phyloP scores from a whole-genome alignment of 2,888 invertebrate species.

The Leptinotarsa peninsularis region DNA sequence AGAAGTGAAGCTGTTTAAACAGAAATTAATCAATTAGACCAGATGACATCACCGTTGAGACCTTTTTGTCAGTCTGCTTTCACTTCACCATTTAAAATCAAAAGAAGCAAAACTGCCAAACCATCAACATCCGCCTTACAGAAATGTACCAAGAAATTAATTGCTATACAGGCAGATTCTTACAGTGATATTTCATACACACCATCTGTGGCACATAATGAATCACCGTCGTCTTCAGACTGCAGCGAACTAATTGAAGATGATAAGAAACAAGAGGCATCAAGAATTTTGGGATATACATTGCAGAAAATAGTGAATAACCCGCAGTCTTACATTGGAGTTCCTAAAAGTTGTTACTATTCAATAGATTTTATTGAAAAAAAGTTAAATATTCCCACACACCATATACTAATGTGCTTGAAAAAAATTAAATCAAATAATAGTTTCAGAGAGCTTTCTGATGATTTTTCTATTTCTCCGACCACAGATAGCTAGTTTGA shows the following conservation, averaged over 20 bases:
- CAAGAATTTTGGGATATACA: not conserved
- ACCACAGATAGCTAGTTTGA: slow-evolving; percentile 24
- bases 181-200: not conserved
- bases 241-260: not conserved
- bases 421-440: slow-evolving; percentile 21
- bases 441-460: slow-evolving; percentile 25
- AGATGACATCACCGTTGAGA: not conserved
- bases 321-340: not conserved
- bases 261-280: not conserved
- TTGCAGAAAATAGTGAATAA: not conserved
- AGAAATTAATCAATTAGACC: not conserved
- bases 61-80: not conserved
- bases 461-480: slow-evolving; percentile 25
- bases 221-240: not conserved
- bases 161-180: not conserved
- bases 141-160: not conserved
- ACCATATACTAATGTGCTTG: not conserved
- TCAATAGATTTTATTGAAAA: not conserved
- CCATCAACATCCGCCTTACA: not conserved
- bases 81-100: not conserved
- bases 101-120: not conserved
- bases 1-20: no score
- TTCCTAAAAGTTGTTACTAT: slow-evolving; percentile 4
- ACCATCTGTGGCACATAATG: not conserved
- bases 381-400: not conserved